Percentiles rank a stretch among this genome's conserved stretches.
Conservation (phyloP, 2,113 vertebrate species). For the Pomatostomus ruficeps region DNA sequence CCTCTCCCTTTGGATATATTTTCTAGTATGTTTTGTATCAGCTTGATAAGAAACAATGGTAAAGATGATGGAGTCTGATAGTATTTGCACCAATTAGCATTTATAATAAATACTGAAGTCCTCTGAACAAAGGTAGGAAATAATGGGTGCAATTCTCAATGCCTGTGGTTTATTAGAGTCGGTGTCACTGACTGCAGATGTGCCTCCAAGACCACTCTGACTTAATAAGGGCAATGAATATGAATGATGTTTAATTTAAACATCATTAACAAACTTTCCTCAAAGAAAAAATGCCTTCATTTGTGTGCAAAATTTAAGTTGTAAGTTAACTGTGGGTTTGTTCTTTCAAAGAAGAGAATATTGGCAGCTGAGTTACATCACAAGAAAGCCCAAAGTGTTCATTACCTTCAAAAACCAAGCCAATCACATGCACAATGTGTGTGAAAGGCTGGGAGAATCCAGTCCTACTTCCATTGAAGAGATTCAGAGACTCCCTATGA, state of each 20-base stretch:
- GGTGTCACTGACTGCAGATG: background rate
- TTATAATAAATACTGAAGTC: background rate
- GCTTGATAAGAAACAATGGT: background rate
- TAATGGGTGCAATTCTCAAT: background rate
- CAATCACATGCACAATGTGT: background rate
- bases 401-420: background rate
- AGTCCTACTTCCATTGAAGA: background rate
- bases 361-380: background rate
- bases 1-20: background rate
- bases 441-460: background rate
- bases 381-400: background rate
- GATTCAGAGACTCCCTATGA: background rate
- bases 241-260: background rate
- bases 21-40: background rate
- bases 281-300: background rate
- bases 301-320: background rate
- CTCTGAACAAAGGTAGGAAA: background rate
- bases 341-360: background rate
- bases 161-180: background rate
- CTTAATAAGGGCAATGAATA: background rate
- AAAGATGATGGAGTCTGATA: background rate
- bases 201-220: background rate
- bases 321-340: background rate
- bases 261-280: background rate
- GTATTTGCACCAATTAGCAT: background rate